Base-by-base conservation (phyloP, 2,888 invertebrate genomes). In the Zaprionus obscuricornis region DNA sequence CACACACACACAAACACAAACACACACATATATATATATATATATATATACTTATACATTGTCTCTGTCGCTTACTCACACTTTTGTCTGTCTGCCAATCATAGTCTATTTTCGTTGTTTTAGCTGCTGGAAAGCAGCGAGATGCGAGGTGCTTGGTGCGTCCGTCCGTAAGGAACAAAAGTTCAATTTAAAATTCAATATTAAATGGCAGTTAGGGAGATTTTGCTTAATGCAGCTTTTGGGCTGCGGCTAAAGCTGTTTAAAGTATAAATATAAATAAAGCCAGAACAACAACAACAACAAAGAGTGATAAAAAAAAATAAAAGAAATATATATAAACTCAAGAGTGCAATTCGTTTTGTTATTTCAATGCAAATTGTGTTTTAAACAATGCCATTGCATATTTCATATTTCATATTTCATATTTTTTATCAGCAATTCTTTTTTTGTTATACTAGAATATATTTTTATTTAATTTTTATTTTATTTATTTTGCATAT, bases 131-230 rank as follows among this genome's bases (percentile, higher is more conserved):
- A n/a, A n/a, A n/a, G n/a, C n/a, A n/a, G n/a, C n/a, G n/a, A n/a
- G n/a, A n/a, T n/a, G n/a, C n/a, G n/a, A n/a, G n/a, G n/a, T n/a
- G n/a, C n/a, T n/a, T n/a, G n/a, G n/a, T n/a, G n/a, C n/a, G n/a
- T n/a, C n/a, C n/a, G n/a, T n/a, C n/a, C 27, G 4, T 18, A 6
- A 46, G 17, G 43, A 14, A 27, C 49, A 24, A 5, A 24, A 42
- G 29, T 46, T 49, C 34, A 62, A 54, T 62, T 75, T 57, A 6
- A 66, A 76, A 40, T 62, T 51, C 27, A 14, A 66, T 57, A 42
- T 58, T 63, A 63, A 67, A 58, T 51, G 52, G 29, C 47, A 46
- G 33, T 43, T 54, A 42, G 39, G 16, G 17, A 52, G 42, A 36
- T 70, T 29, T 42, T 55, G 39, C 3, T 36, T 33, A 40, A 51